phyloP scores from a whole-genome alignment of 1,140 invertebrate species.

The Heterodera schachtii region DNA sequence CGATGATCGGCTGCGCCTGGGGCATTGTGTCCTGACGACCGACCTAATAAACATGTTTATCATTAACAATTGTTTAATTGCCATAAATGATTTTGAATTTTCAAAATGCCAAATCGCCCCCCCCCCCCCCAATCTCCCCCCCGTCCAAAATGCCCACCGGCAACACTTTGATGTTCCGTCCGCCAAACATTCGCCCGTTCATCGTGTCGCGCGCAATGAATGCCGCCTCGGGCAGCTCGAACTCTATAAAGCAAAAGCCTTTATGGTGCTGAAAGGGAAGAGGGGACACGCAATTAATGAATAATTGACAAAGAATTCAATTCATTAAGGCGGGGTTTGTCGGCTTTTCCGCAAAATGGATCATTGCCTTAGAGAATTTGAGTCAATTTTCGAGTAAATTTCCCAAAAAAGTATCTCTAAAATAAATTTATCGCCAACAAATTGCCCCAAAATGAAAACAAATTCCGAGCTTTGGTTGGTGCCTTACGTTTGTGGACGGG shows the following conservation, averaged over 20 bases:
- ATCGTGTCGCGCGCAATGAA: constrained; percentile 93
- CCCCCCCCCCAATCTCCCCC: too few species aligned
- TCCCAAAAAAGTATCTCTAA: too few species aligned
- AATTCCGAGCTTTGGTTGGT: not conserved
- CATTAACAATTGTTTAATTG: too few species aligned
- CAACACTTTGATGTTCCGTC: constrained; percentile 82
- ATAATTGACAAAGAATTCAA: not conserved
- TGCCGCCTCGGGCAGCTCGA: constrained; percentile 97
- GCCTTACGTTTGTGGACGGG: constrained; percentile 77
- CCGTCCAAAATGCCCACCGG: constrained; percentile 22
- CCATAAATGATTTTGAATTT: not conserved
- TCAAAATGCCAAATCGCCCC: not conserved
- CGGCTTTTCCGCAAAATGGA: too few species aligned
- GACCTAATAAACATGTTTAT: constrained; percentile 69
- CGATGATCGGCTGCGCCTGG: constrained; percentile 96
- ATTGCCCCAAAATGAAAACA: not conserved
- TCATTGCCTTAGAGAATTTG: too few species aligned
- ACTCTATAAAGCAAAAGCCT: constrained; percentile 99
- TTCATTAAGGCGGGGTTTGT: too few species aligned
- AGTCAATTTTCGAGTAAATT: not conserved
- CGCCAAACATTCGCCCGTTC: constrained; percentile 98
- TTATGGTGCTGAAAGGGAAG: constrained; percentile 80
- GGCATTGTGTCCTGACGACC: constrained; percentile 98
- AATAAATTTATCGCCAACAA: not conserved
- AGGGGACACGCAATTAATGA: not conserved